Evolutionary conservation across 2,888 invertebrate genomes (phyloP), one percentile per base, ranked within the genome.

Genomic region (Volucella bombylans): DNA sequence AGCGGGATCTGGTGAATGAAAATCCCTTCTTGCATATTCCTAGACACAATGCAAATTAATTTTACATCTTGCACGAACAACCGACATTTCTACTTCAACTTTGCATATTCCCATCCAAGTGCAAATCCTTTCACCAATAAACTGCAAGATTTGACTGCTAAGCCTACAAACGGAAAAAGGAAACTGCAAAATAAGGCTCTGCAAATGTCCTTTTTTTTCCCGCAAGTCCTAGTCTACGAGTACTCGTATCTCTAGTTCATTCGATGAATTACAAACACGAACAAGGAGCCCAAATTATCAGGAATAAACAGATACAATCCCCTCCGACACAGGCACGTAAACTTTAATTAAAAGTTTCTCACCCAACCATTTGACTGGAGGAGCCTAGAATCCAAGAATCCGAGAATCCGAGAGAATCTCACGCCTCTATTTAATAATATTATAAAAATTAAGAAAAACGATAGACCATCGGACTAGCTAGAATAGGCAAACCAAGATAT

Each of bases 281-380:
- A 77, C 39, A 54, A 54, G 43, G n/a, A 80, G 47, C 61, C 62
- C 39, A 81, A 81, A 64, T 81, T 76, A 81, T 81, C 77, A 81
- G 72, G 47, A 77, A 81, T 77, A 85, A 85, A 81, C 81, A 85
- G 72, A 65, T 76, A 41, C 47, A 65, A 49, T 23, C 57, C 47
- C 49, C 54, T 67, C 67, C 49, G 52, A 64, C 52, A 62, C 38
- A 64, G 71, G 54, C 71, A 81, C 68, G 81, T 85, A 85, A 85
- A 73, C 81, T 85, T 85, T 85, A 85, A 85, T 85, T 85, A 85
- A 85, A 85, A 85, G 61, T 81, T 85, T 85, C 62, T 54, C 50
- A 67, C 50, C 55, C 50, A 11, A 47, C 45, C 31, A 31, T 31
- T 31, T 31, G 31, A 31, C 0, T 31, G 31, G 18, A 15, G 12